These are phyloP conservation scores for Gnathonemus longibarbis DNA, from an alignment of 2,113 vertebrate species.

Conservation along the genomic window DNA sequence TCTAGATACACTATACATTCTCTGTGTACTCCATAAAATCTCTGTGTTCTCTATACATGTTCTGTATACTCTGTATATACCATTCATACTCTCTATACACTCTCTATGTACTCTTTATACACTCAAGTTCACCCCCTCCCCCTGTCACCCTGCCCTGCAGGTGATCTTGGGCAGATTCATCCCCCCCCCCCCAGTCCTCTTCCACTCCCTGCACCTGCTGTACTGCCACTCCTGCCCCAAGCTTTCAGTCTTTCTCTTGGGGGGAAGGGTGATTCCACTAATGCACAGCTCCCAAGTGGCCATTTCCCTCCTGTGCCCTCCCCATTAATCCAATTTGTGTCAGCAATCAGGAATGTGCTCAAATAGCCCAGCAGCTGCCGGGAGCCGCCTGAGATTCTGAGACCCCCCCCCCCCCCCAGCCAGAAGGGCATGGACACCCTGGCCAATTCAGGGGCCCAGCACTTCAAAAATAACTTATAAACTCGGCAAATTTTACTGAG, in stretches of 20 bases:
- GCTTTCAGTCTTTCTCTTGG: constrained; percentile 55
- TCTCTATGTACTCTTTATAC: neutral
- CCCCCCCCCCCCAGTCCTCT: constrained; percentile 15
- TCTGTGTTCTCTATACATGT: neutral
- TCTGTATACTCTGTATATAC: neutral
- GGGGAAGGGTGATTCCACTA: constrained; percentile 48
- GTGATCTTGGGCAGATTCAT: neutral
- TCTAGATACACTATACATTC: neutral
- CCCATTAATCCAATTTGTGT: constrained; percentile 63
- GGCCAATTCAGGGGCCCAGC: neutral
- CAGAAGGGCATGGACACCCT: neutral
- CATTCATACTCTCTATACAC: neutral
- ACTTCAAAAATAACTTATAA: neutral
- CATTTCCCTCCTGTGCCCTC: constrained; percentile 11
- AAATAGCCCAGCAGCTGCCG: constrained; percentile 67
- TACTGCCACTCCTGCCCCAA: constrained; percentile 49
- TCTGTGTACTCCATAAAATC: too few species aligned
- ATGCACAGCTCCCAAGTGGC: constrained; percentile 16
- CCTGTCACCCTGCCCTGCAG: neutral
- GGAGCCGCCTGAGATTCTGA: constrained; percentile 13
- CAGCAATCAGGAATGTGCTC: constrained; percentile 69
- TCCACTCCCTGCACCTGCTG: constrained; percentile 53
- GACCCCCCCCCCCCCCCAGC: neutral
- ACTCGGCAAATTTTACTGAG: neutral
- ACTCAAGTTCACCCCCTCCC: neutral